A percentile compares a stretch with the other conserved stretches of the same genome.
These are phyloP conservation scores for Formicarius rufipectus DNA, from an alignment of 2,113 vertebrate genomes.

Conservation along the genomic window DNA sequence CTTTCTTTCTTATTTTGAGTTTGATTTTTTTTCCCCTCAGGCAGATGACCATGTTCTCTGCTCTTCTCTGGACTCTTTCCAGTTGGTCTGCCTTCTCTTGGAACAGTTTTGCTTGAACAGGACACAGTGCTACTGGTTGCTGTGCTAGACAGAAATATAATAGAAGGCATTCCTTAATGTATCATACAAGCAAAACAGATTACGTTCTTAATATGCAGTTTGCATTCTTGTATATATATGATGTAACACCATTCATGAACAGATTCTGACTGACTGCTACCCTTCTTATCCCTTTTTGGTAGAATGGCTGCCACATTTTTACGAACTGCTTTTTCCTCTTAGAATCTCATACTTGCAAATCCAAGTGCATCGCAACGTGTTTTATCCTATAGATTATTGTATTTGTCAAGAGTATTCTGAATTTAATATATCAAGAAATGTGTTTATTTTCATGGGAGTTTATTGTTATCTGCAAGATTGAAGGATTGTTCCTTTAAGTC, in stretches of 20 bases:
- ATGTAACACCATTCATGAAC: fast-evolving
- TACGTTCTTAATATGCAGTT: not conserved
- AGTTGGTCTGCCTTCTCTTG: not conserved
- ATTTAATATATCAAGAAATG: not conserved
- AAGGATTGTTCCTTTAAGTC: not conserved
- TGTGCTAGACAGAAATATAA: not conserved
- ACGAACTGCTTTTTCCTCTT: not conserved
- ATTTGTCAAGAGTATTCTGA: not conserved
- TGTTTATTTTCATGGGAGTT: not conserved
- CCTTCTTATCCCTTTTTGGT: not conserved
- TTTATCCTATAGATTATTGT: not conserved
- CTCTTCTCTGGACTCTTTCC: not conserved
- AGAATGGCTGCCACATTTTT: not conserved
- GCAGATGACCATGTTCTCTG: not conserved
- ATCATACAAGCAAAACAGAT: not conserved
- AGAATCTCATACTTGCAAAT: not conserved
- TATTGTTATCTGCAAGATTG: not conserved
- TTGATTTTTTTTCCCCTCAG: not conserved
- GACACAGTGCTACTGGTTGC: not conserved
- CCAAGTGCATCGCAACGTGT: not conserved
- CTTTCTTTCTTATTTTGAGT: not conserved
- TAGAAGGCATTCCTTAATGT: not conserved
- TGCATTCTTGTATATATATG: not conserved
- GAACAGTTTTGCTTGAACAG: not conserved
- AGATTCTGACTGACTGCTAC: not conserved